phyloP scores from a whole-genome alignment of 2,888 invertebrate genomes.

The Dysmachus trigonus region DNA sequence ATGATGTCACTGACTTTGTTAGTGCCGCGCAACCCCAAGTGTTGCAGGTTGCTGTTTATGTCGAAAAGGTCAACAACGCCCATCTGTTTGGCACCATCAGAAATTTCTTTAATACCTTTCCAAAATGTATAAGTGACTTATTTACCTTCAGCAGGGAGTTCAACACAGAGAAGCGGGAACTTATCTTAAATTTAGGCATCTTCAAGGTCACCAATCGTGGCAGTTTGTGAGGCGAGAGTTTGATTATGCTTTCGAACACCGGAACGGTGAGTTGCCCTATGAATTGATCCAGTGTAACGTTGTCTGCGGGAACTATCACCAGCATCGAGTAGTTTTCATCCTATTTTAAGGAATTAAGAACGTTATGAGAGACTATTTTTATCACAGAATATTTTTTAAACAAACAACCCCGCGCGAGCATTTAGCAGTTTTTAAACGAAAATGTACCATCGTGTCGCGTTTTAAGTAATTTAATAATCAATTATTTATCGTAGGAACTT shows the following conservation, averaged over 20 bases:
- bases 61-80: conserved; percentile 65
- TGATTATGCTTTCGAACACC: conserved; percentile 56
- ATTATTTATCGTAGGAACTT: too few relatives aligned
- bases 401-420: too few relatives aligned
- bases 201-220: conserved; percentile 45
- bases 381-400: too few relatives aligned
- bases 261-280: conserved; percentile 58
- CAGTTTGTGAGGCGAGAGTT: not conserved
- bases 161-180: conserved; percentile 49
- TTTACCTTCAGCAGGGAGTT: conserved; percentile 52
- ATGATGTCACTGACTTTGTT: conserved; percentile 64
- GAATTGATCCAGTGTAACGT: conserved; percentile 58
- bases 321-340: conserved; percentile 65
- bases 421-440: too few relatives aligned
- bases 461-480: too few relatives aligned
- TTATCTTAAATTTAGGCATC: conserved; percentile 53
- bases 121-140: not conserved
- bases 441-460: too few relatives aligned
- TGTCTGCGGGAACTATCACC: conserved; percentile 64
- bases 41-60: conserved; percentile 62
- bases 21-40: conserved; percentile 43
- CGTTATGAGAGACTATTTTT: not conserved
- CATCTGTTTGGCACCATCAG: conserved; percentile 62
- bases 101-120: not conserved
- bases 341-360: conserved; percentile 59